Base-by-base conservation (phyloP, 2,113 vertebrate genomes). In the Phainopepla nitens region DNA sequence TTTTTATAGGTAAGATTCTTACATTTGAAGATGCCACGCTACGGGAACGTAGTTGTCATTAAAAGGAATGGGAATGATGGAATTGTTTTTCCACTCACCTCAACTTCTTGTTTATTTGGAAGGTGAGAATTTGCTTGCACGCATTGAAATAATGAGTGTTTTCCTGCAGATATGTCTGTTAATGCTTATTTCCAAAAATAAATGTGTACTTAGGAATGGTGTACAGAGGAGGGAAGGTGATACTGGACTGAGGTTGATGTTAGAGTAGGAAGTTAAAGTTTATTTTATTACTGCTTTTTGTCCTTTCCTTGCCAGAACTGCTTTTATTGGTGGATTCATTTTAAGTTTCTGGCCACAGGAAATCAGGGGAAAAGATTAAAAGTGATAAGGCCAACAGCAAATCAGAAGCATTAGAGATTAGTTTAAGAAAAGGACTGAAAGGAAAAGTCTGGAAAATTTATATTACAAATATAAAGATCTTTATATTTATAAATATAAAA, bases 21-120 rank as follows among this genome's bases (percentile, higher is more conserved):
- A 41, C 7, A 1, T 50, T n/a, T 4, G 33, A 98, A 96, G 96
- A 99, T 99, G 99, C 98, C 98, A 0, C 72, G 98, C 18, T 98
- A 98, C 24, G 99, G 99, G 11, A 98, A 98, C 72, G 97, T 99
- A 29, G 71, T 99, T 39, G 98, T 99, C 31, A 98, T 99, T 66
- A 99, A 98, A 88, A 94, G 98, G 93, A 98, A 97, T 15, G 99
- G 99, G 76, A 96, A 87, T 11, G 99, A 99, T 91, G 99, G 99
- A 29, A 98, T 98, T 14, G 96, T 97, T 90, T 99, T 98, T 75
- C 99, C 99, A 2, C 98, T 99, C 19, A 99, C 98, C 54, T 97
- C 98, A 31, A 94, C 73, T 42, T 90, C 98, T 12, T 99, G 99
- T 87, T 95, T 99, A 7, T 99, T 99, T 97, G 99, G 99, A 97